These are phyloP conservation scores for Butorides virescens DNA, from an alignment of 2,113 vertebrate species.

Conservation along the genomic window DNA sequence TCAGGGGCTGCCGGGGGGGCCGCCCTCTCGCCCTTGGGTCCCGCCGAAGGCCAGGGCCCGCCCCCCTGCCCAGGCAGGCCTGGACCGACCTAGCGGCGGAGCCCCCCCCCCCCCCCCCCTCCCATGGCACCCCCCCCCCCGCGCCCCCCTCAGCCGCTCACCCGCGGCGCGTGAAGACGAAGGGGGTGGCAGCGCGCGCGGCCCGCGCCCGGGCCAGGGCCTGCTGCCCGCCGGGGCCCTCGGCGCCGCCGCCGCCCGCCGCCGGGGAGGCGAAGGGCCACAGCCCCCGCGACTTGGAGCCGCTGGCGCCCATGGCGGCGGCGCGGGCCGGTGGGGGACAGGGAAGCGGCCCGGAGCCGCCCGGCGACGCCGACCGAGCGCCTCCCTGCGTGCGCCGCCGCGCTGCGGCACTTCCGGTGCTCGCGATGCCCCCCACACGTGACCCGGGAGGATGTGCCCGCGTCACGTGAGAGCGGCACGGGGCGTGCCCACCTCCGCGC, in stretches of 20 bases:
- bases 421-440: neutral
- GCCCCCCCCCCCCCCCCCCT: neutral
- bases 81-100: neutral
- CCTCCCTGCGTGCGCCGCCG: neutral
- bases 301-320: conserved; percentile 87
- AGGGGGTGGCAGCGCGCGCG: conserved; percentile 81
- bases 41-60: neutral
- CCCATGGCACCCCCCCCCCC: neutral
- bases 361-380: neutral
- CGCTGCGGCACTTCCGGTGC: neutral
- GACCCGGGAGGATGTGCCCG: neutral
- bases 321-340: neutral
- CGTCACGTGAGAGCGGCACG: neutral
- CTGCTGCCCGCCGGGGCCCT: conserved; percentile 78
- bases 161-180: conserved; percentile 92
- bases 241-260: conserved; percentile 73
- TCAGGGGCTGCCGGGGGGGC: neutral
- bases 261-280: conserved; percentile 87
- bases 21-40: neutral
- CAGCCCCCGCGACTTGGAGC: conserved; percentile 87
- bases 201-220: conserved; percentile 81
- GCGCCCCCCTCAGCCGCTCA: conserved; percentile 46
- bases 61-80: neutral
- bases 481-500: no score
- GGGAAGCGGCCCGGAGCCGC: neutral